Conservation (phyloP, 2,797 vertebrate species). For the Myripristis jacobus region DNA sequence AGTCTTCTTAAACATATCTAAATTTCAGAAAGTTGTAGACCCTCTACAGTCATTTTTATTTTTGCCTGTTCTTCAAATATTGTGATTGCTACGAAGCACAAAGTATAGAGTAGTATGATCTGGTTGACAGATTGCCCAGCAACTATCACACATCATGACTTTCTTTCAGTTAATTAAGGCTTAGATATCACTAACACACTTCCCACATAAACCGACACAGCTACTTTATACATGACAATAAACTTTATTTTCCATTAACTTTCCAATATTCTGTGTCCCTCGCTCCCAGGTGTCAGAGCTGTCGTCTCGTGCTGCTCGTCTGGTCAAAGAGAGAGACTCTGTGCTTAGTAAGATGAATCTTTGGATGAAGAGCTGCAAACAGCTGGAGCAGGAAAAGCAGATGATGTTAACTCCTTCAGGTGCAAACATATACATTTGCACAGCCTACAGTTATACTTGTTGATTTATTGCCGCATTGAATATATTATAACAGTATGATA, state of each 20-base stretch:
- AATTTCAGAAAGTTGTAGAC: too few relatives aligned
- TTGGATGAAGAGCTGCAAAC: constrained; percentile 89
- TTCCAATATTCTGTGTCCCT: not conserved
- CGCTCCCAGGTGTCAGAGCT: constrained; percentile 78
- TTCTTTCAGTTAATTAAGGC: not conserved
- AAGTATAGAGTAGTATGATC: too few relatives aligned
- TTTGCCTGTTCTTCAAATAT: too few relatives aligned
- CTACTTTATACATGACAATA: not conserved
- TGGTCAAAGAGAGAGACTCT: constrained; percentile 85
- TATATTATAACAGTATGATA: too few relatives aligned
- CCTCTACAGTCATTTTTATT: too few relatives aligned
- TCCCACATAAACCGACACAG: not conserved
- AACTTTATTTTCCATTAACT: not conserved
- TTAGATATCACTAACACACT: not conserved
- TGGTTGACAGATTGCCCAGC: too few relatives aligned
- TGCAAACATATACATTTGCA: constrained; percentile 24
- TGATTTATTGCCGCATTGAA: too few relatives aligned
- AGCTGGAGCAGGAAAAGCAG: constrained; percentile 89
- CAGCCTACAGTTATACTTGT: not conserved
- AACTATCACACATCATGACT: too few relatives aligned
- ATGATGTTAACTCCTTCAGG: constrained; percentile 74
- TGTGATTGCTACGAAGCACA: too few relatives aligned
- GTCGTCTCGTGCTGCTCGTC: constrained; percentile 61
- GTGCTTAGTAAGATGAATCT: constrained; percentile 83
- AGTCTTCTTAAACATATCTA: too few relatives aligned